A percentile compares a stretch with the other conserved stretches of the same genome.
phyloP scores from a whole-genome alignment of 2,888 invertebrate species.

The Crepidodera aurea region DNA sequence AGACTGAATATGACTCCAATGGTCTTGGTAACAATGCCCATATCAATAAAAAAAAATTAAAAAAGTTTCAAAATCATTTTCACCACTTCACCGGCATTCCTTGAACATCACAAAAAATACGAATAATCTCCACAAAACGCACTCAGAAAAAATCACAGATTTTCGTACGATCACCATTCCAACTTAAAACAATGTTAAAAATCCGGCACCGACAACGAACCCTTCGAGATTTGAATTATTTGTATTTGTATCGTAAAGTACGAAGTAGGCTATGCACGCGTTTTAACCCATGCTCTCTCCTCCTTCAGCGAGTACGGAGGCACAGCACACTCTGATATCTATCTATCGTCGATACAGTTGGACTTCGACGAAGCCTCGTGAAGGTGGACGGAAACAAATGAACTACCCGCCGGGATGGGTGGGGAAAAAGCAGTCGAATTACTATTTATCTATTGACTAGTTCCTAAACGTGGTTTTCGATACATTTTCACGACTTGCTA shows the following conservation, averaged over 20 bases:
- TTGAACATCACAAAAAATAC: not conserved
- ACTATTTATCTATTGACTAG: constrained; percentile 21
- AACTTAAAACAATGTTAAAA: not conserved
- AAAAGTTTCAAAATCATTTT: constrained; percentile 10
- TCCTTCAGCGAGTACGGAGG: constrained; percentile 1
- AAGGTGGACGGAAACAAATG: constrained; percentile 45
- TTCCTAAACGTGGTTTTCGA: constrained; percentile 13
- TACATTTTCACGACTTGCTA: constrained; percentile 15
- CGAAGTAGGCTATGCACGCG: constrained; percentile 10
- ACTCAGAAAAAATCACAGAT: not conserved
- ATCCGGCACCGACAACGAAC: not conserved
- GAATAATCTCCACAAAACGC: not conserved
- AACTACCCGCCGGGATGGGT: constrained; percentile 40
- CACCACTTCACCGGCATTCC: not conserved
- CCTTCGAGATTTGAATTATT: not conserved
- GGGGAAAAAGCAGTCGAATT: constrained; percentile 38
- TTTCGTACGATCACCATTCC: not conserved
- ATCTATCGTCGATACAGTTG: constrained; percentile 18
- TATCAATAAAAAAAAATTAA: constrained; percentile 49
- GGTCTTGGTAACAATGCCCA: constrained; percentile 81
- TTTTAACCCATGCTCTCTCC: constrained; percentile 22
- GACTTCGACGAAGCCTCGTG: constrained; percentile 27
- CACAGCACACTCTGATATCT: constrained; percentile 22
- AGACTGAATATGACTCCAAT: constrained; percentile 82
- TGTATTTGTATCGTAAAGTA: constrained; percentile 22